Percentiles rank a stretch among this genome's conserved stretches.
These are phyloP conservation scores for Lophura swinhoii DNA, from an alignment of 2,797 vertebrate species.

Conservation along the genomic window DNA sequence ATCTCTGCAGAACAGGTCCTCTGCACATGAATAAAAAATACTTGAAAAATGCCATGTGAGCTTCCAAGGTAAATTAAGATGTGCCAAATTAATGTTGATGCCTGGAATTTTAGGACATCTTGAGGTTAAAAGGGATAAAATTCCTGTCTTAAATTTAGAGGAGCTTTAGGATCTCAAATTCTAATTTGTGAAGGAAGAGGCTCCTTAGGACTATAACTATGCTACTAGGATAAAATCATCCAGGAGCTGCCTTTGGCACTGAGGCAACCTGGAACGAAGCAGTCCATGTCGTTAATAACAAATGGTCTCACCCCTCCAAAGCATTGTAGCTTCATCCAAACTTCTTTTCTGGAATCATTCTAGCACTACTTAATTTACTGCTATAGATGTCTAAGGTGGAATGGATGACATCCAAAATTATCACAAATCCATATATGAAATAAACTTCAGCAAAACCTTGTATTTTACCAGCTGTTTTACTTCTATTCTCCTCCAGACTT, in stretches of 20 bases:
- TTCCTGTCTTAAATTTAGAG: not conserved
- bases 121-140: not conserved
- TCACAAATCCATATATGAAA: not conserved
- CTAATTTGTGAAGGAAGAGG: not conserved
- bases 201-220: not conserved
- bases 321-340: not conserved
- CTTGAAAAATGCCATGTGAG: not conserved
- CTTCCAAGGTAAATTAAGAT: not conserved
- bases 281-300: not conserved
- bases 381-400: not conserved
- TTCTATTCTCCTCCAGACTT: not conserved
- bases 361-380: not conserved
- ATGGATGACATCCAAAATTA: not conserved
- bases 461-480: not conserved
- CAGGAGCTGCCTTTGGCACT: not conserved
- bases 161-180: not conserved
- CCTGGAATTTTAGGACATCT: not conserved
- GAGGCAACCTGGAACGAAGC: not conserved
- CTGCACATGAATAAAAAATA: not conserved
- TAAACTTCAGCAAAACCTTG: not conserved
- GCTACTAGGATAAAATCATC: not conserved
- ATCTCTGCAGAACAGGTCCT: not conserved
- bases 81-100: not conserved
- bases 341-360: not conserved
- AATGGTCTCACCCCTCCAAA: not conserved